Evolutionary conservation across 1,140 invertebrate species (phyloP).

Genomic region (Campodea augens): DNA sequence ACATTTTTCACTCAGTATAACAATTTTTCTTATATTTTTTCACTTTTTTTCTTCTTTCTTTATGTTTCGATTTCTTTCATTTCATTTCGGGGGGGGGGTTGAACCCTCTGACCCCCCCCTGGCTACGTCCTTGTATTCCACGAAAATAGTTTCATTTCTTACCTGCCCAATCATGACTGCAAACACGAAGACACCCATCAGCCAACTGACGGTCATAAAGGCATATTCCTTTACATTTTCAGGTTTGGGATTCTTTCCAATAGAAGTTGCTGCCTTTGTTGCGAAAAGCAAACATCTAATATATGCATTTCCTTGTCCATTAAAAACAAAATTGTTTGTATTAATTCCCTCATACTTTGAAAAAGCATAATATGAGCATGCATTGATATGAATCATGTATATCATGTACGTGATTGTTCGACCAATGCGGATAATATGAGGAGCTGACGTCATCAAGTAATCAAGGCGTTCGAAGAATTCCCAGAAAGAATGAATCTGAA

Average conservation of each 20-base stretch:
- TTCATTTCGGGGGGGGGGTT: too few relatives aligned
- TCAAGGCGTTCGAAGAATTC: constrained; percentile 77
- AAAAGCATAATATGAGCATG: constrained; percentile 76
- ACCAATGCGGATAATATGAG: constrained; percentile 55
- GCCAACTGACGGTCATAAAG: constrained; percentile 86
- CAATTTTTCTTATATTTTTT: too few relatives aligned
- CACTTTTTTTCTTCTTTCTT: too few relatives aligned
- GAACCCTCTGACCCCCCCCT: too few relatives aligned
- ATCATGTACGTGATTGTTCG: constrained; percentile 81
- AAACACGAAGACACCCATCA: constrained; percentile 90
- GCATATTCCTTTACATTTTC: constrained; percentile 66
- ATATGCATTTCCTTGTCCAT: constrained; percentile 49
- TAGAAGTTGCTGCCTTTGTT: constrained; percentile 86
- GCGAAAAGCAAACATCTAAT: constrained; percentile 89
- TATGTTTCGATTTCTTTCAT: too few relatives aligned
- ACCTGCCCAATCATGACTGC: constrained; percentile 83
- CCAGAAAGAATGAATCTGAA: constrained; percentile 69
- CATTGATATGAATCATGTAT: constrained; percentile 84
- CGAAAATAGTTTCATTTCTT: too few relatives aligned
- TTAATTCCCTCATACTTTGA: constrained; percentile 60
- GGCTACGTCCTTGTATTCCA: too few relatives aligned
- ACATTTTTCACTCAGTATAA: too few relatives aligned
- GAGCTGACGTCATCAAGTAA: constrained; percentile 47
- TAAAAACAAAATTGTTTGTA: constrained; percentile 64
- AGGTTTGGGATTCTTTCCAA: constrained; percentile 86